A percentile compares a stretch with the other conserved stretches of the same genome.
These are phyloP conservation scores for Delia radicum DNA, from an alignment of 1,140 invertebrate genomes.

Conservation along the genomic window DNA sequence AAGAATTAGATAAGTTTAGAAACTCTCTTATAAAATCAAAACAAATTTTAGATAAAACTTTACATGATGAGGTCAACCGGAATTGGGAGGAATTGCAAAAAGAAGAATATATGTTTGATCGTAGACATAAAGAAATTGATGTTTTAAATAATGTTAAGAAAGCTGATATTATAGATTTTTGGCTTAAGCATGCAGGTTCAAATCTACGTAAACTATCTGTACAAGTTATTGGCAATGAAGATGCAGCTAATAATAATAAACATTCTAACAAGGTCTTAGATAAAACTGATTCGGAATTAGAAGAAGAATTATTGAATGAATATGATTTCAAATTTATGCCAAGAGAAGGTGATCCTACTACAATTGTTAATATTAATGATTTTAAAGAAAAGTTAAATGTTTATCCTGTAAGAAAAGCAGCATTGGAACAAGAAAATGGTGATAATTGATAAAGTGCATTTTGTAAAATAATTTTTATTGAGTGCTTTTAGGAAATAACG, in stretches of 20 bases:
- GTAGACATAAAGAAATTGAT: slow-evolving; percentile 56
- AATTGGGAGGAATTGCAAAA: slow-evolving; percentile 72
- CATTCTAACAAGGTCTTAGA: slow-evolving; percentile 27
- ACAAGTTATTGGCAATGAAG: slow-evolving; percentile 58
- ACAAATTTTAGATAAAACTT: slow-evolving; percentile 67
- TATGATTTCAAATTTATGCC: slow-evolving; percentile 40
- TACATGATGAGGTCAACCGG: slow-evolving; percentile 71
- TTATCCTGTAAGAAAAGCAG: too few relatives aligned
- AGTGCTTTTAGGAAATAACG: too few relatives aligned
- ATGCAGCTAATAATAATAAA: neutral
- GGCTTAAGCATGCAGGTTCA: slow-evolving; percentile 60
- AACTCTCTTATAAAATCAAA: slow-evolving; percentile 74
- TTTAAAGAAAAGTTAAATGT: too few relatives aligned
- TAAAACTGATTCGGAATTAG: slow-evolving; percentile 30
- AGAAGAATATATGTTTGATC: slow-evolving; percentile 69
- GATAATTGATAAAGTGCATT: too few relatives aligned
- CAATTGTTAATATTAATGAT: too few relatives aligned
- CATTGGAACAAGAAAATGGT: too few relatives aligned
- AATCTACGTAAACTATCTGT: slow-evolving; percentile 68
- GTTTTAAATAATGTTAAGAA: slow-evolving; percentile 58
- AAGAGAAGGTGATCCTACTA: slow-evolving; percentile 34
- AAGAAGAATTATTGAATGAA: slow-evolving; percentile 35
- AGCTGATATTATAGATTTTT: slow-evolving; percentile 63
- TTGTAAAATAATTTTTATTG: too few relatives aligned
- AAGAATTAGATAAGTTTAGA: slow-evolving; percentile 65